Base-by-base conservation (phyloP, 2,888 invertebrate genomes). In the Hermodice carunculata region DNA sequence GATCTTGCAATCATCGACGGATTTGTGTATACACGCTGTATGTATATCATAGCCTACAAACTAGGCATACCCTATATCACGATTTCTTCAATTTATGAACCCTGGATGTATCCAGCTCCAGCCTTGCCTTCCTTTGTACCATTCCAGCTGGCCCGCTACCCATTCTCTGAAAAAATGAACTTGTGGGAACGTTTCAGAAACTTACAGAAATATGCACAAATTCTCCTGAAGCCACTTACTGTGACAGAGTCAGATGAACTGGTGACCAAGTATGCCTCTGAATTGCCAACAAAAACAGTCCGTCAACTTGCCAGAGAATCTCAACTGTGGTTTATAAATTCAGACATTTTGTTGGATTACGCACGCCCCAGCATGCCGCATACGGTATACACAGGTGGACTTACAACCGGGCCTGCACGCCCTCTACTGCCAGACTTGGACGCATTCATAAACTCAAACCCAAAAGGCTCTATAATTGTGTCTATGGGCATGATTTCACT, bases 81-180 rank as follows among this genome's bases (percentile, higher is more conserved):
- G 4, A 3, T 63, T 4, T 24, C 42, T 4, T 22, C 40, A 5
- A 14, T 31, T 4, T 28, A 63, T 60, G 40, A 46, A 19, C 48
- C 56, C 3, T 46, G 34, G 34, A 17, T 8, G 3, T 32, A 34
- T 3, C n/a, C 37, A 5, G 49, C 60, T 8, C 63, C 63, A 4
- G 31, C 57, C 5, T 17, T 63, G 26, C 63, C 63, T n/a, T 63
- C 63, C 37, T 22, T 58, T 5, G 54, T 43, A 4, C 48, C 46
- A 4, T 17, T 48, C 32, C 11, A 19, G 8, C 14, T 11, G 6
- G 17, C 22, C 6, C 4, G 8, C n/a, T 11, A 5, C 5, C 26
- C 19, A 6, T 26, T 51, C 52, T 11, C 34, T 11, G 48, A 63
- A 5, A 5, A 44, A 5, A 6, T 53, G 6, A 46, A 44, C 8